Percentiles rank a stretch among this genome's conserved stretches.
Conservation (phyloP, 2,797 vertebrate genomes). For the Arvicola amphibius region DNA sequence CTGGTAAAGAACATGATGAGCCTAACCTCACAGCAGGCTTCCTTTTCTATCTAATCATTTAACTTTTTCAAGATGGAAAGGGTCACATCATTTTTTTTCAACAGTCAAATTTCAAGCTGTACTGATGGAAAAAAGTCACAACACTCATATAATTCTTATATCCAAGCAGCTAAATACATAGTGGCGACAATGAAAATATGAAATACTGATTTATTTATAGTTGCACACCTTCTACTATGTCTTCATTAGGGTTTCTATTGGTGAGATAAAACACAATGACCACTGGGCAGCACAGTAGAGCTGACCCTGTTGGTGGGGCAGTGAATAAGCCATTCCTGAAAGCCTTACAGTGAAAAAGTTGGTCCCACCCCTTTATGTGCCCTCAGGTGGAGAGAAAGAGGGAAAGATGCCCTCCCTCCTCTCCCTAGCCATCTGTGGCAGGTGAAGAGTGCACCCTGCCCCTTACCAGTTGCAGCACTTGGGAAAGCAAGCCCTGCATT, state of each 20-base stretch:
- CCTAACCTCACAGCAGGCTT: not conserved
- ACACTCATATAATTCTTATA: not conserved
- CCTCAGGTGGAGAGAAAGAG: not conserved
- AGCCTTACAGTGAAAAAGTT: not conserved
- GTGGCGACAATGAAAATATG: not conserved
- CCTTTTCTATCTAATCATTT: conserved; percentile 10
- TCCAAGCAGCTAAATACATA: not conserved
- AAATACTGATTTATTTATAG: not conserved
- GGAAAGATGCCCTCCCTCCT: not conserved
- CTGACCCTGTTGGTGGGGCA: not conserved
- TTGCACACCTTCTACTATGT: not conserved
- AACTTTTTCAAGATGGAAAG: not conserved
- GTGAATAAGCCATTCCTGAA: not conserved
- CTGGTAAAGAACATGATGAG: not conserved
- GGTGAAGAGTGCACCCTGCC: not conserved
- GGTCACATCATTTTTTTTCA: not conserved
- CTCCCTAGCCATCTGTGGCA: not conserved
- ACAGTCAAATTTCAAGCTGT: not conserved
- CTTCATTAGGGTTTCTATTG: not conserved
- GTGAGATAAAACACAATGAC: not conserved
- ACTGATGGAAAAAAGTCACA: not conserved
- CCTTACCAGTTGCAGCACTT: not conserved
- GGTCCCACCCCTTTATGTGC: not conserved
- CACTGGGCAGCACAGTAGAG: not conserved
- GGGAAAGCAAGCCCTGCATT: not conserved